Evolutionary conservation across 1,140 invertebrate species (phyloP).

Genomic region (Phthorimaea operculella): DNA sequence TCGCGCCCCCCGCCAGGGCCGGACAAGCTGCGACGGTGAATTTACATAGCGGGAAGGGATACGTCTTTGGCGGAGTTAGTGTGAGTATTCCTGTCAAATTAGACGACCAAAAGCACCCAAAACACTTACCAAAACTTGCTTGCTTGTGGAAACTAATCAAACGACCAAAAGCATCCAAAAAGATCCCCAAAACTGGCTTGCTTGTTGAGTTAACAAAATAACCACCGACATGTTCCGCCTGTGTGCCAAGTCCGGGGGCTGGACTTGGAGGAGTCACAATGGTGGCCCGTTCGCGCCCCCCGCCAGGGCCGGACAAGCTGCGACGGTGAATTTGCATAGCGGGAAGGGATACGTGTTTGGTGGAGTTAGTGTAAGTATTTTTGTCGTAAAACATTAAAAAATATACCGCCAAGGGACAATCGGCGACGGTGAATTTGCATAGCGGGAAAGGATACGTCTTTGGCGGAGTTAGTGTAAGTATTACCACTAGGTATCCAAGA

Average conservation of each 20-base stretch:
- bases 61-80: constrained; percentile 68
- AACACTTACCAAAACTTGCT: too few species aligned
- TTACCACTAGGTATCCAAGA: constrained; percentile 1
- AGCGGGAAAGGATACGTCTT: constrained; percentile 74
- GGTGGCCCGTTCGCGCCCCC: constrained; percentile 21
- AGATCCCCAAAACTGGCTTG: too few species aligned
- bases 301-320: constrained; percentile 36
- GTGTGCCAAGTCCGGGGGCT: constrained; percentile 70
- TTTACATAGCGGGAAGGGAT: constrained; percentile 71
- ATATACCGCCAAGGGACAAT: constrained; percentile 25
- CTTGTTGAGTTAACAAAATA: too few species aligned
- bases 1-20: constrained; percentile 28
- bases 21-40: constrained; percentile 41
- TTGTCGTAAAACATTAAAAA: too few species aligned
- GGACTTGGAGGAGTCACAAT: constrained; percentile 39
- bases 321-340: constrained; percentile 55
- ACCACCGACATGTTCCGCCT: constrained; percentile 86
- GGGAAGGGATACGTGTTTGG: constrained; percentile 74
- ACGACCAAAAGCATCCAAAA: too few species aligned
- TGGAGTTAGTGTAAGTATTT: constrained; percentile 47
- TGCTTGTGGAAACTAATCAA: too few species aligned
- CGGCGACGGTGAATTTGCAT: constrained; percentile 52
- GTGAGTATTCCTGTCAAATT: constrained; percentile 28
- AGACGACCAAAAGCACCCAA: too few species aligned
- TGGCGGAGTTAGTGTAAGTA: constrained; percentile 57